phyloP scores from a whole-genome alignment of 2,888 invertebrate species.

The Mylabris sibirica region DNA sequence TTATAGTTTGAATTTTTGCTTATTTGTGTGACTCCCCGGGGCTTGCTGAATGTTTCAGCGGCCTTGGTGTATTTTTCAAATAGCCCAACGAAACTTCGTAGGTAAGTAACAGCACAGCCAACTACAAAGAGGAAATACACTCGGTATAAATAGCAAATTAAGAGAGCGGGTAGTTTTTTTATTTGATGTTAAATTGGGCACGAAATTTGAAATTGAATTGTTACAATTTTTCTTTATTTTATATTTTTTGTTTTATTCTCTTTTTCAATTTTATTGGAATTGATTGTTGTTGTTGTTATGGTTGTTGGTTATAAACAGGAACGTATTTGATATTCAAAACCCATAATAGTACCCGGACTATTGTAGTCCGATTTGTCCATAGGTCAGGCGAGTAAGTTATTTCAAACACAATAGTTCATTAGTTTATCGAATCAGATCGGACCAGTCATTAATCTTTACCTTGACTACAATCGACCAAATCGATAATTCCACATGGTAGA shows the following conservation, averaged over 20 bases:
- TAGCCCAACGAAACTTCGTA: too few relatives aligned
- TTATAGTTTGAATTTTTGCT: too few relatives aligned
- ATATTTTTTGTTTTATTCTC: background rate
- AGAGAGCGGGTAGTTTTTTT: background rate
- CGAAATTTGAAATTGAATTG: conserved; percentile 3
- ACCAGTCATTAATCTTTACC: conserved; percentile 59
- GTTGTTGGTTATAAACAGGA: conserved; percentile 2
- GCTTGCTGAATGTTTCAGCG: too few relatives aligned
- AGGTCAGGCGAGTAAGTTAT: conserved; percentile 56
- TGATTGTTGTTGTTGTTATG: conserved; percentile 1
- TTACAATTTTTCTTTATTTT: background rate
- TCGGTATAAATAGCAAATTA: too few relatives aligned
- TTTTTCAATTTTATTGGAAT: conserved; percentile 6
- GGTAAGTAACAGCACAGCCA: too few relatives aligned
- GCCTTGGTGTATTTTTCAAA: too few relatives aligned
- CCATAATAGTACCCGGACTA: conserved; percentile 50
- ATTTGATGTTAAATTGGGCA: background rate
- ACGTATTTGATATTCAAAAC: conserved; percentile 47
- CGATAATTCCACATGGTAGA: background rate
- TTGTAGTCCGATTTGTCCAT: conserved; percentile 58
- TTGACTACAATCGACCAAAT: conserved; percentile 37
- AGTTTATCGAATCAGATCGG: conserved; percentile 63
- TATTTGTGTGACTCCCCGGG: too few relatives aligned
- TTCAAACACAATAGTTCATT: conserved; percentile 63
- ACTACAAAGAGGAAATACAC: too few relatives aligned